Base-by-base conservation (phyloP, 2,797 vertebrate genomes). In the Pangasius sanitwongsei region DNA sequence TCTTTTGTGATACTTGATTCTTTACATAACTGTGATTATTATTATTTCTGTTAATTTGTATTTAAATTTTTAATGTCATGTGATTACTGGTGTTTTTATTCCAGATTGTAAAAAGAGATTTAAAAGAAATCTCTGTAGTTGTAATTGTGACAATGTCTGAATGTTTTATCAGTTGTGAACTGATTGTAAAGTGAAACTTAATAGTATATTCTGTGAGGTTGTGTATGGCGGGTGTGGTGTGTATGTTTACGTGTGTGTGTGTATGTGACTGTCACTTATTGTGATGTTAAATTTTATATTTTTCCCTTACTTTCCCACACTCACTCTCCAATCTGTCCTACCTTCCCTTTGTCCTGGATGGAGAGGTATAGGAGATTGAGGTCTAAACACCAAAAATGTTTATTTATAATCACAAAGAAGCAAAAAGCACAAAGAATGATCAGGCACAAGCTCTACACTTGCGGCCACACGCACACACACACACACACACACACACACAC, bases 351-450 rank as follows among this genome's bases (percentile, higher is more conserved):
- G 85, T 90, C 63, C 83, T 85, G 18, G 63, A 90, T 91, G 81
- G 87, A 89, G 80, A 83, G 92, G 91, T 81, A 53, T 53, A 90
- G 18, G 83, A 91, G 89, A 92, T 89, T 53, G 91, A 92, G 88
- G 89, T 89, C 41, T 88, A 91, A 92, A 93, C 94, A 96, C 94
- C 93, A 95, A 95, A 95, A 31, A 89, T 82, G 93, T 90, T 63
- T 94, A 93, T 94, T 92, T 89, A 94, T 94, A 93, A 94, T 95
- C 92, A 94, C 85, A 93, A 92, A 90, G 37, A 84, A 82, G 44
- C n/a, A 67, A 57, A 83, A 96, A 96, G 96, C 96, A 96, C 96
- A 96, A 96, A 91, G 91, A 87, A 93, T 89, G 92, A 92, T 91
- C 91, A 92, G 94, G 94, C 94, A 94, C 95, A 95, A 94, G 85